These are phyloP conservation scores for Thysanoteuthis rhombus DNA, from an alignment of 2,888 invertebrate genomes.

Conservation along the genomic window DNA sequence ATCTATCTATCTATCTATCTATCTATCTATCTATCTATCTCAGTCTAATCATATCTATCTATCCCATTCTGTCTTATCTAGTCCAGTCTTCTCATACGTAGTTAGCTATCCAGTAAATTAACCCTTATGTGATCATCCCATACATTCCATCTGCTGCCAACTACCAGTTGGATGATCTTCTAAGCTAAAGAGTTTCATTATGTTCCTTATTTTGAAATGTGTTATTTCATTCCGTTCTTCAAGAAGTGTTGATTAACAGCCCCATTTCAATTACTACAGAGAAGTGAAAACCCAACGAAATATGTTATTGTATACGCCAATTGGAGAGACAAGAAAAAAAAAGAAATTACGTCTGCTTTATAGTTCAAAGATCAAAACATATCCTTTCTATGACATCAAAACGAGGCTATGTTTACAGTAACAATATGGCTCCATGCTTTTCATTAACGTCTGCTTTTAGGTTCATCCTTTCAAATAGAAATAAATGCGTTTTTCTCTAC, in stretches of 20 bases:
- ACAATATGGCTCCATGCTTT: not conserved
- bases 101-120: not conserved
- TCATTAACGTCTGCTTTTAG: not conserved
- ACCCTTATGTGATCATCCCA: not conserved
- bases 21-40: too few species aligned
- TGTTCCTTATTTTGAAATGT: not conserved
- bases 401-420: not conserved
- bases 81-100: too few species aligned
- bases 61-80: too few species aligned
- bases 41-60: too few species aligned
- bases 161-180: not conserved
- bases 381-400: not conserved
- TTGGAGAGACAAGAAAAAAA: not conserved
- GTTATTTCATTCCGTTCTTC: not conserved
- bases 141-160: not conserved
- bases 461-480: not conserved
- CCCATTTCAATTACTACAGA: not conserved
- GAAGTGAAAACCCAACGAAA: not conserved
- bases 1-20: too few species aligned
- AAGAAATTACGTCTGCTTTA: not conserved
- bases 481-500: not conserved
- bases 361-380: not conserved
- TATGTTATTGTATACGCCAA: not conserved
- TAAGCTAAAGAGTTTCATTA: not conserved
- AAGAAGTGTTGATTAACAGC: not conserved